Evolutionary conservation across 2,113 vertebrate species (phyloP).

Genomic region (Pteropus alecto): DNA sequence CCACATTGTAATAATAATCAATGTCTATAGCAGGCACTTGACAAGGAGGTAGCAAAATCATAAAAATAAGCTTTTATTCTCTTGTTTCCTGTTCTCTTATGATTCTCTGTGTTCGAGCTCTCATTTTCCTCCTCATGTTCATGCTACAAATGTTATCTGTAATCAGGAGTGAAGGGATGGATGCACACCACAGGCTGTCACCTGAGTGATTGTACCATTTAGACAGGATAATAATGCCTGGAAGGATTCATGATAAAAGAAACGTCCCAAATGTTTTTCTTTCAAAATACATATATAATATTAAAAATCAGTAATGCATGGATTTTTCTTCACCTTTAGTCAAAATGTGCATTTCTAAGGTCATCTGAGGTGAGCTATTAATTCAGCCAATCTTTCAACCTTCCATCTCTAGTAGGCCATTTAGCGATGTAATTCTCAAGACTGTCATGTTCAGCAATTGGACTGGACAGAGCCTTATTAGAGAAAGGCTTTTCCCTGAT

Average conservation of each 20-base stretch:
- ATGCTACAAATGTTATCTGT: conserved; percentile 61
- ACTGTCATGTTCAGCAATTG: conserved; percentile 76
- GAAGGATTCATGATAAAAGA: not conserved
- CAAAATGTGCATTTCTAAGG: conserved; percentile 59
- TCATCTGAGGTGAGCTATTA: conserved; percentile 59
- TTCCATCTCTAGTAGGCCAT: conserved; percentile 67
- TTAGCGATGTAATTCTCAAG: conserved; percentile 70
- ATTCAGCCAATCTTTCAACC: conserved; percentile 65
- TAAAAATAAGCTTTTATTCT: conserved; percentile 45
- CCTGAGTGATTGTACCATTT: conserved; percentile 66
- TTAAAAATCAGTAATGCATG: conserved; percentile 52
- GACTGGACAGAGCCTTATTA: conserved; percentile 74
- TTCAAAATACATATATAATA: conserved; percentile 59
- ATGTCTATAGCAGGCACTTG: not conserved
- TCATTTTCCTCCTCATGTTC: conserved; percentile 2
- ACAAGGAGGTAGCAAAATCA: not conserved
- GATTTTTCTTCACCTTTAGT: conserved; percentile 22
- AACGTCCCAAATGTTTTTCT: conserved; percentile 5
- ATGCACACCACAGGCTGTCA: conserved; percentile 46
- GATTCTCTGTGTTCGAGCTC: not conserved
- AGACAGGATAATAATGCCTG: conserved; percentile 40
- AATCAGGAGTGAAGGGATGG: conserved; percentile 67
- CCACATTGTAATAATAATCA: conserved; percentile 35
- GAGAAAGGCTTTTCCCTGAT: conserved; percentile 75
- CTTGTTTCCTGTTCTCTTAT: not conserved